These are phyloP conservation scores for Trichoplusia ni DNA, from an alignment of 1,140 invertebrate genomes.

Conservation along the genomic window DNA sequence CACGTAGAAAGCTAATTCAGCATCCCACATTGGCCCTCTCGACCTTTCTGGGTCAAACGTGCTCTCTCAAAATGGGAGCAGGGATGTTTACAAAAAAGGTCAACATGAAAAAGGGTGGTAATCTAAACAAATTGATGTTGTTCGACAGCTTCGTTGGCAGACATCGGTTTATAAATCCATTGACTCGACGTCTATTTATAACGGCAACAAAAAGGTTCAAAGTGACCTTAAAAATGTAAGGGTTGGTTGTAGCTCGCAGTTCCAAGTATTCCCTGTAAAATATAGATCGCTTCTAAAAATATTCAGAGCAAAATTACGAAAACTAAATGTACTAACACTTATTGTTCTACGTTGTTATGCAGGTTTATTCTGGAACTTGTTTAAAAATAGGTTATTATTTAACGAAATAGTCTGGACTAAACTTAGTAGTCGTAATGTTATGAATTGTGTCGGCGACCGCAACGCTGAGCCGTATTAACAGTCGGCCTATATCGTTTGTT, in stretches of 20 bases:
- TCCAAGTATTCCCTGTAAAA: no score
- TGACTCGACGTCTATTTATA: no score
- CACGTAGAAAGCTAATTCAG: conserved; percentile 5
- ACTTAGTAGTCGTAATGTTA: conserved; percentile 1
- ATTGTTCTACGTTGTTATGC: no score
- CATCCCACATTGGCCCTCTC: conserved; percentile 49
- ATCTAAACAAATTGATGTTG: conserved; percentile 55
- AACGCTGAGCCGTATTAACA: conserved; percentile 12
- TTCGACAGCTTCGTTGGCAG: conserved; percentile 34
- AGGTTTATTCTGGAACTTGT: background rate
- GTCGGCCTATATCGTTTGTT: conserved; percentile 31
- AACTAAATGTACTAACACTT: no score
- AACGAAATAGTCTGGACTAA: no score
- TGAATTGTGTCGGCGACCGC: conserved; percentile 9
- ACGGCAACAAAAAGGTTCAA: background rate
- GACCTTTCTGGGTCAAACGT: conserved; percentile 40
- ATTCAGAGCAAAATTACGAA: no score
- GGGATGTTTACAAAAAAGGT: conserved; percentile 49
- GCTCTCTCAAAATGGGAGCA: conserved; percentile 37
- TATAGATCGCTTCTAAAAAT: no score
- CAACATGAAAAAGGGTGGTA: conserved; percentile 39
- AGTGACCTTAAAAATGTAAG: background rate
- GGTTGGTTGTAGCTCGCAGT: no score
- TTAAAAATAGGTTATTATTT: no score
- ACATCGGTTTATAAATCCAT: conserved; percentile 41